Conservation (phyloP, 2,113 vertebrate species). For the Pedetes capensis region DNA sequence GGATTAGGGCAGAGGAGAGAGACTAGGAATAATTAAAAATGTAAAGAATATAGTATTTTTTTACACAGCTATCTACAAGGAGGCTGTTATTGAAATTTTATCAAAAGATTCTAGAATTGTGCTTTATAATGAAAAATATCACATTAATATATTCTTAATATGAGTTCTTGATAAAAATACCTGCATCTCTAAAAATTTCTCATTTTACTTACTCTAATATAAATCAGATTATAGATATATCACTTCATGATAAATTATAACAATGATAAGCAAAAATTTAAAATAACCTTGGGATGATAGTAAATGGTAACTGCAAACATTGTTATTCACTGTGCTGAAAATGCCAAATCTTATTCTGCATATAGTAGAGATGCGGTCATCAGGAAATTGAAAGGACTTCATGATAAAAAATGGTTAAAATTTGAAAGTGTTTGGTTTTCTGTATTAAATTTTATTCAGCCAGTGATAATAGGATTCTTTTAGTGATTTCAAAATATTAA, state of each 20-base stretch:
- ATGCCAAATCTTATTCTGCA: not conserved
- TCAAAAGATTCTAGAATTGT: not conserved
- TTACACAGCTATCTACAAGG: not conserved
- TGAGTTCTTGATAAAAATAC: not conserved
- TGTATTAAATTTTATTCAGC: not conserved
- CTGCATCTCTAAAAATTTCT: not conserved
- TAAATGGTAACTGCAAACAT: not conserved
- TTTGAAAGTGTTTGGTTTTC: constrained; percentile 8
- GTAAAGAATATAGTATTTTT: not conserved
- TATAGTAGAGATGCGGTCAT: not conserved
- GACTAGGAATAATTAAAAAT: not conserved
- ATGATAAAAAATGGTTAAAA: not conserved
- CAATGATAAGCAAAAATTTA: constrained; percentile 18
- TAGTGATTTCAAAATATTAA: not conserved
- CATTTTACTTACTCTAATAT: not conserved
- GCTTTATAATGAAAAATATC: constrained; percentile 17
- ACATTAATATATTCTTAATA: not conserved
- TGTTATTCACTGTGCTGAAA: not conserved
- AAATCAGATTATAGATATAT: not conserved
- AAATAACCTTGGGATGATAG: not conserved
- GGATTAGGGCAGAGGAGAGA: not conserved
- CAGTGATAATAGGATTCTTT: not conserved
- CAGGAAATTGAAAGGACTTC: not conserved
- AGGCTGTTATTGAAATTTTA: not conserved
- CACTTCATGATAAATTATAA: not conserved